Percentiles rank a stretch among this genome's conserved stretches.
These are phyloP conservation scores for Trematocara caparti DNA, from an alignment of 2,797 vertebrate genomes.

Conservation along the genomic window DNA sequence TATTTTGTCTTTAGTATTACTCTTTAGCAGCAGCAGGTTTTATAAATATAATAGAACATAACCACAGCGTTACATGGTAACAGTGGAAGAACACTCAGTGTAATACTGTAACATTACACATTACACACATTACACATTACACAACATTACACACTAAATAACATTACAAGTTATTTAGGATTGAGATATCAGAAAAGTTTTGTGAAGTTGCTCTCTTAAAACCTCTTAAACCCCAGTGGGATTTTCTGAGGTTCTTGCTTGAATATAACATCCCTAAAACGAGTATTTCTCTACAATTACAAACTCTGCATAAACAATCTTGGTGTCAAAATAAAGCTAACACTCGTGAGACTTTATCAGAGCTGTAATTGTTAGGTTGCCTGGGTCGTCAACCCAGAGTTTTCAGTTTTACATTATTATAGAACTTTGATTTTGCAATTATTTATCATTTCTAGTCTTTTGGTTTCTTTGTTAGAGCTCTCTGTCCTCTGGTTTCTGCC, in stretches of 20 bases:
- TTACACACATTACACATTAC: too few species aligned
- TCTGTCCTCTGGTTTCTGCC: too few species aligned
- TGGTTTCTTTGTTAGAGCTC: fast-evolving
- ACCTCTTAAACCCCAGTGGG: not conserved
- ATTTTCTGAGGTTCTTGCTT: not conserved
- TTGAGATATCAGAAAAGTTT: not conserved
- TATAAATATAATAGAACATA: not conserved
- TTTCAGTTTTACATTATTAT: not conserved
- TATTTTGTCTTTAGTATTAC: not conserved
- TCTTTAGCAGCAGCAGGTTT: not conserved
- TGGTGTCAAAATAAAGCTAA: not conserved
- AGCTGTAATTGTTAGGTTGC: fast-evolving
- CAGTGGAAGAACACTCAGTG: not conserved
- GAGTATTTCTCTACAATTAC: not conserved
- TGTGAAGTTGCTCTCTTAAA: not conserved
- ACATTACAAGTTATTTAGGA: not conserved
- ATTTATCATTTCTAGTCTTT: too few species aligned
- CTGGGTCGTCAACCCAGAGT: fast-evolving
- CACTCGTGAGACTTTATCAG: not conserved
- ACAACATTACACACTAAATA: too few species aligned
- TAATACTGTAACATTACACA: not conserved
- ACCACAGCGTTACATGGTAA: not conserved
- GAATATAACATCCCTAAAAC: not conserved
- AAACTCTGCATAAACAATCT: not conserved
- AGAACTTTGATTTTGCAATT: too few species aligned